phyloP scores from a whole-genome alignment of 2,113 vertebrate species.

The Parus major region DNA sequence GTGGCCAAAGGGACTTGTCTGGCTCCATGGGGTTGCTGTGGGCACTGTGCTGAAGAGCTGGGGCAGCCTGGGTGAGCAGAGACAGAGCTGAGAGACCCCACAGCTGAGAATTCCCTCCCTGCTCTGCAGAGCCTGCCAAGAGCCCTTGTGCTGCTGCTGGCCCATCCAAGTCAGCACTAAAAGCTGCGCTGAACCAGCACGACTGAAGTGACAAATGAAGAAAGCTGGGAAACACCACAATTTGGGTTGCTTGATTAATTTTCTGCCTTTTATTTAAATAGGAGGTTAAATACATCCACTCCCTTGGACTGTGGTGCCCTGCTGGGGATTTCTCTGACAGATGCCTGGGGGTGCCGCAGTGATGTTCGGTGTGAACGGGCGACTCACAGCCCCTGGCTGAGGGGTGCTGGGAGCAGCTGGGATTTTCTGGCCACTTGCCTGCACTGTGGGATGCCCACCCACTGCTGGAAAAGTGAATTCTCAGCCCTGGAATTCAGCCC shows the following conservation, averaged over 20 bases:
- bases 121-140: not conserved
- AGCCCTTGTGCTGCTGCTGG: not conserved
- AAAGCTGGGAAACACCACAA: not conserved
- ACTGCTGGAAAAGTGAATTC: not conserved
- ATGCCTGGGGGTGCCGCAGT: rapidly evolving
- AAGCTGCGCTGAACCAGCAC: not conserved
- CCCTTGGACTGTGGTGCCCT: not conserved
- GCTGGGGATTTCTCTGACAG: not conserved
- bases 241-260: not conserved
- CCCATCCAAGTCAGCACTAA: not conserved
- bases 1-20: not conserved
- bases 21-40: not conserved
- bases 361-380: rapidly evolving
- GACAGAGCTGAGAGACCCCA: rapidly evolving
- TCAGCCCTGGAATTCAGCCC: not conserved
- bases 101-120: not conserved
- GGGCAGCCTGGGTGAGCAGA: not conserved
- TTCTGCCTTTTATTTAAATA: not conserved
- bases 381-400: not conserved
- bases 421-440: not conserved
- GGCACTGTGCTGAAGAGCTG: not conserved
- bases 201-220: not conserved
- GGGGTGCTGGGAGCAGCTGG: not conserved
- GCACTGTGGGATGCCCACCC: not conserved
- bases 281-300: not conserved